A percentile compares a stretch with the other conserved stretches of the same genome.
Evolutionary conservation across 2,888 invertebrate genomes (phyloP).

Genomic region (Sinohyriopsis cumingii): DNA sequence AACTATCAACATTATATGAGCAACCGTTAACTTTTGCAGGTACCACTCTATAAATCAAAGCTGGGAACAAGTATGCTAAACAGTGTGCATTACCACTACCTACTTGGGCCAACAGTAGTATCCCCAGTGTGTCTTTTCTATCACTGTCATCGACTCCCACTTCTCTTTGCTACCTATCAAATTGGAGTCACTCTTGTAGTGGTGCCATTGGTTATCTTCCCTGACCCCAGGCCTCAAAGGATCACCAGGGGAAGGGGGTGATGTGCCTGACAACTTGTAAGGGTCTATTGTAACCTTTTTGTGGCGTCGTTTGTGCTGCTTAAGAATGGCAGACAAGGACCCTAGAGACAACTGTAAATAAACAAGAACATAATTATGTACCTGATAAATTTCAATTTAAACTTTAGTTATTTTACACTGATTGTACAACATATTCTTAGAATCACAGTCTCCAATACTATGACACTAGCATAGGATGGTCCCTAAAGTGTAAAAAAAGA

Average conservation of each 20-base stretch:
- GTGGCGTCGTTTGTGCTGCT: conserved; percentile 82
- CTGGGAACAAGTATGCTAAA: neutral
- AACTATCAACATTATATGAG: neutral
- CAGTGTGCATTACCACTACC: conserved; percentile 10
- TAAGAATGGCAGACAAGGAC: conserved; percentile 79
- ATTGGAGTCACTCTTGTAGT: conserved; percentile 78
- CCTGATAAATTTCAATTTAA: neutral
- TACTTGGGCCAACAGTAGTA: conserved; percentile 76
- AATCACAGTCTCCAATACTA: neutral
- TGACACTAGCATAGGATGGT: neutral
- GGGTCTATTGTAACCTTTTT: conserved; percentile 78
- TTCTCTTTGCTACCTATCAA: conserved; percentile 79
- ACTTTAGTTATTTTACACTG: neutral
- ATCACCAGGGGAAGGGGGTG: conserved; percentile 15
- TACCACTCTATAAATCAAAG: neutral
- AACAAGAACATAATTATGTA: conserved; percentile 28
- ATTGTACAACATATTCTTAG: neutral
- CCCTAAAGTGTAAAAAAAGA: neutral
- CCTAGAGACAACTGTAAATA: conserved; percentile 76
- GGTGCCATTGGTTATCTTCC: conserved; percentile 83
- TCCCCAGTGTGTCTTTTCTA: conserved; percentile 80
- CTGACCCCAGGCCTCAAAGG: conserved; percentile 73
- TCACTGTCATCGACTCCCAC: conserved; percentile 83
- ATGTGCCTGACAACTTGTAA: conserved; percentile 40
- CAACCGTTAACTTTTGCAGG: neutral